Evolutionary conservation across 35 echinoderm and acorn worm genomes (phyloP), one percentile per base, ranked within the genome.

Genomic region (Hemicentrotus pulcherrimus): DNA sequence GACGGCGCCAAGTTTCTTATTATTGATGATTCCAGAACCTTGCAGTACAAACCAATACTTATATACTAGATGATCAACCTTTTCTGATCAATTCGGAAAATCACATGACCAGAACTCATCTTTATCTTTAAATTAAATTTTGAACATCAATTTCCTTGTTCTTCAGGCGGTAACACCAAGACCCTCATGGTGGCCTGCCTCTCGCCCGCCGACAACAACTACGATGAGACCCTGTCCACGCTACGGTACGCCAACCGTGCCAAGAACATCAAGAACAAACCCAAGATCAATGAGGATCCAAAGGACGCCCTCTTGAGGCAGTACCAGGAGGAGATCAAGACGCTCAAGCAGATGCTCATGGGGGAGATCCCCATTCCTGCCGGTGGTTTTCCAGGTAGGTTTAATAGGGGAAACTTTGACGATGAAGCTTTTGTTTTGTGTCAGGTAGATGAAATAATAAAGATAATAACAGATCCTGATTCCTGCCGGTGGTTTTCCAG

Each of bases 191-290:
- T 99, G 4, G 98, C 98, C 46, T 97, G 97, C 61, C 94, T 99
- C 13, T 97, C 97, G 24, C 98, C 97, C 18, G 98, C 98, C 41
- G 97, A 97, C 86, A 97, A 99, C 95, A 99, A 99, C 95, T 97
- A 96, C 94, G 97, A 99, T 55, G 98, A 99, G 95, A 97, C 97
- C 10, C 94, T 99, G 19, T 97, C 96, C 32, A 99, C 98, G 19
- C 94, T 99, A 4, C 96, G 98, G 92, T 99, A 99, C 86, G 98
- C 98, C 55, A 99, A 99, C 94, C 94, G 98, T n/a, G 98, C 98
- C 71, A 99, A 99, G 97, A 99, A 99, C 94, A 99, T 99, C 97
- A 99, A 99, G 95, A 99, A 99, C 91, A 99, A 99, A 86, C 98
- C 98, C 46, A 99, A 99, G 98, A 99, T 99, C 55, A 99, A 99